A percentile compares a stretch with the other conserved stretches of the same genome.
Evolutionary conservation across 2,113 vertebrate species (phyloP).

Genomic region (Solenodon paradoxus): DNA sequence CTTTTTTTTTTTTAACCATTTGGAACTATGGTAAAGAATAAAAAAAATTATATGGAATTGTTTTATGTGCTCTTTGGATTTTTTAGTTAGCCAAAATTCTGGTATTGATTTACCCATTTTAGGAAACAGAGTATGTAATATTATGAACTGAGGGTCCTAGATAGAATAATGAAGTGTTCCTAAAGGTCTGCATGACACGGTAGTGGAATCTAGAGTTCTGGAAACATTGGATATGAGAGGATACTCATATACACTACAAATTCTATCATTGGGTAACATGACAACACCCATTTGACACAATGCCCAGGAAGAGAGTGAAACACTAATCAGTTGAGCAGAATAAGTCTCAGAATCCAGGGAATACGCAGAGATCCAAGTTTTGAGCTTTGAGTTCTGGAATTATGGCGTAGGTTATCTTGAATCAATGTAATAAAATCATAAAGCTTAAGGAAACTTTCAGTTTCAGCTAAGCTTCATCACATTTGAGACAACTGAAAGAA

Average conservation of each 20-base stretch:
- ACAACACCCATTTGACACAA: neutral
- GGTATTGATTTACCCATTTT: neutral
- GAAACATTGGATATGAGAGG: neutral
- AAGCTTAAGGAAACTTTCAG: neutral
- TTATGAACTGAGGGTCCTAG: neutral
- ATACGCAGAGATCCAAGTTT: neutral
- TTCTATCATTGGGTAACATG: neutral
- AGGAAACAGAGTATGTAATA: neutral
- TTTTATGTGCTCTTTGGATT: neutral
- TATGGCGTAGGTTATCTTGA: neutral
- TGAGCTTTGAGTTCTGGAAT: neutral
- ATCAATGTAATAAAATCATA: neutral
- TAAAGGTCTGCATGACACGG: neutral
- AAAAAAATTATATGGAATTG: neutral
- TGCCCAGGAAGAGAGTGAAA: neutral
- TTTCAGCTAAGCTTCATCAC: neutral
- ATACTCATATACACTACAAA: accelerated
- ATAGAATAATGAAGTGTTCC: neutral
- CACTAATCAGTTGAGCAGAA: neutral
- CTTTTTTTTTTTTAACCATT: neutral
- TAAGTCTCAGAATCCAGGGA: neutral
- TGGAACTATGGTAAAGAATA: neutral
- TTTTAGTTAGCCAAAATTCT: neutral
- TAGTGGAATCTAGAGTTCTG: neutral
- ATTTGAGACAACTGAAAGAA: neutral